These are phyloP conservation scores for Prietella phreatophila DNA, from an alignment of 2,113 vertebrate species.

Conservation along the genomic window DNA sequence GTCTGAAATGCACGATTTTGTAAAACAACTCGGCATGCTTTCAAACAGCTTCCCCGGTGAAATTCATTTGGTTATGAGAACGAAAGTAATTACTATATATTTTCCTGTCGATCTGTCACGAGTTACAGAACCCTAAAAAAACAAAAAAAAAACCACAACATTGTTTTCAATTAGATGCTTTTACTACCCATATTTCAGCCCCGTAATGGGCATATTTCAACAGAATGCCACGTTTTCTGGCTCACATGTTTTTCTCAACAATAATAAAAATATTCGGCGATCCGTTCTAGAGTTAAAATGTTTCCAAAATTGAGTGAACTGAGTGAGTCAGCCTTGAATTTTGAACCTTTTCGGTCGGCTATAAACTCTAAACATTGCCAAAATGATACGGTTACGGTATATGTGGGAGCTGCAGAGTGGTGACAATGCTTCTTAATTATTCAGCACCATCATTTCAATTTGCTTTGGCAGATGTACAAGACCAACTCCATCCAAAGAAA, in stretches of 20 bases:
- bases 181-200: constrained; percentile 24
- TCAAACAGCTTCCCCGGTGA: constrained; percentile 10
- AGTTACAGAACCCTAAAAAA: constrained; percentile 12
- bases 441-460: constrained; percentile 29
- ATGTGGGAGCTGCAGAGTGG: constrained; percentile 28
- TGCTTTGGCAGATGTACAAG: constrained; percentile 22
- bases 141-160: background rate
- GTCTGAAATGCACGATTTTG: constrained; percentile 26
- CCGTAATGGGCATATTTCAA: constrained; percentile 31
- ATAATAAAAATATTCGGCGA: constrained; percentile 42
- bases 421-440: constrained; percentile 38
- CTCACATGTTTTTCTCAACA: constrained; percentile 22
- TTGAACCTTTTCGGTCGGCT: constrained; percentile 8
- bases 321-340: background rate
- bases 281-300: constrained; percentile 39
- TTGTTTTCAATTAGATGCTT: constrained; percentile 36
- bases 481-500: constrained; percentile 7
- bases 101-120: background rate
- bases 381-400: constrained; percentile 29
- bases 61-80: background rate
- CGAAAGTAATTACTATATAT: background rate
- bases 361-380: constrained; percentile 19
- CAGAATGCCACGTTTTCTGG: constrained; percentile 37
- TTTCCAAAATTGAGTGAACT: background rate
- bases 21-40: constrained; percentile 36